Percentiles rank a stretch among this genome's conserved stretches.
These are phyloP conservation scores for Microdon myrmicae DNA, from an alignment of 2,888 invertebrate genomes.

Conservation along the genomic window DNA sequence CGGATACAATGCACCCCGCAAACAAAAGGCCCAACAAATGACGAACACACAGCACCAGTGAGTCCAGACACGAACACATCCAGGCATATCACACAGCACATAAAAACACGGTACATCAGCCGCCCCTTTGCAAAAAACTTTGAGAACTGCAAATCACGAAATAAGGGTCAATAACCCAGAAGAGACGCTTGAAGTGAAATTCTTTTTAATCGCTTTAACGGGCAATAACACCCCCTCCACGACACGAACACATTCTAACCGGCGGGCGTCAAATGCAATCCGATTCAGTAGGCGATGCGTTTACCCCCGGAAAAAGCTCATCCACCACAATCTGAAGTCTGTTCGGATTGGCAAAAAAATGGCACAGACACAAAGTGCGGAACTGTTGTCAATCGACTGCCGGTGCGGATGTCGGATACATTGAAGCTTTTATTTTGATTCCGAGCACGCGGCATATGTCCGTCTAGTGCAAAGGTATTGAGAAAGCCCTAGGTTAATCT, in stretches of 20 bases:
- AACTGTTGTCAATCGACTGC: too few relatives aligned
- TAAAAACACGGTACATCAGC: slow-evolving; percentile 20
- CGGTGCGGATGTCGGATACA: too few relatives aligned
- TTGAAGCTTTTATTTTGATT: too few relatives aligned
- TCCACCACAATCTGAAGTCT: slow-evolving; percentile 20
- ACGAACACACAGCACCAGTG: background rate
- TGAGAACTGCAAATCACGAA: slow-evolving; percentile 33
- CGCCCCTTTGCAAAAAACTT: slow-evolving; percentile 29
- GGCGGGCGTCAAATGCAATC: slow-evolving; percentile 23
- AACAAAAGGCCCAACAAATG: background rate
- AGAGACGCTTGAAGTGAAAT: slow-evolving; percentile 8
- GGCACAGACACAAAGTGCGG: too few relatives aligned
- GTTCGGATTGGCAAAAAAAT: too few relatives aligned
- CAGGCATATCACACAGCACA: background rate
- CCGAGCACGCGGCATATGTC: too few relatives aligned
- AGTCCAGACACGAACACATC: slow-evolving; percentile 12
- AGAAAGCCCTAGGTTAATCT: too few relatives aligned
- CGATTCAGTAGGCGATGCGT: slow-evolving; percentile 18
- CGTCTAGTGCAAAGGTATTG: too few relatives aligned
- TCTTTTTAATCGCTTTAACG: slow-evolving; percentile 9
- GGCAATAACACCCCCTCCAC: background rate
- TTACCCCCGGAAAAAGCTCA: slow-evolving; percentile 26
- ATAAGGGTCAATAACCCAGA: slow-evolving; percentile 38
- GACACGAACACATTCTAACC: slow-evolving; percentile 10
- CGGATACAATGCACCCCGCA: slow-evolving; percentile 14